Evolutionary conservation across 2,113 vertebrate genomes (phyloP).

Genomic region (Choloepus hoffmanni): DNA sequence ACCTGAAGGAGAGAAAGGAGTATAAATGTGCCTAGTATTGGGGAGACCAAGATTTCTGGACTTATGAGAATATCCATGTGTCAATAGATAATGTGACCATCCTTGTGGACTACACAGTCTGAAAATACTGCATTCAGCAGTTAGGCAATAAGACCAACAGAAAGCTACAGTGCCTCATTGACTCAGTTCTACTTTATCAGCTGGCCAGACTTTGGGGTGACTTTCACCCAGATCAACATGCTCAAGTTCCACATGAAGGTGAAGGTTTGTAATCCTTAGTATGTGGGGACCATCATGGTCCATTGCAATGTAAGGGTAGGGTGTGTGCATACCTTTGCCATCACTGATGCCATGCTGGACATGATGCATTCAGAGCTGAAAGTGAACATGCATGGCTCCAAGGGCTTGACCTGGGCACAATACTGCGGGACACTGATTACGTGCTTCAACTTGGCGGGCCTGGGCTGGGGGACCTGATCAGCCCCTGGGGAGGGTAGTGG

Average conservation of each 20-base stretch:
- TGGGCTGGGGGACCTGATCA: too few relatives aligned
- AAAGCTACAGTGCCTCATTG: conserved; percentile 96
- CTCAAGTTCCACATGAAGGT: conserved; percentile 99
- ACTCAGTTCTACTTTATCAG: conserved; percentile 99
- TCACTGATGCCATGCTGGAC: conserved; percentile 99
- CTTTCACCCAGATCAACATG: conserved; percentile 98
- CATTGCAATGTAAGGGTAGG: conserved; percentile 98
- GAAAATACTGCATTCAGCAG: conserved; percentile 99
- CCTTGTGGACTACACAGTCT: conserved; percentile 97
- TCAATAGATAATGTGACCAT: conserved; percentile 97
- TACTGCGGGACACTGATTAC: too few relatives aligned
- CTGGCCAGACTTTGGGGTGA: conserved; percentile 98
- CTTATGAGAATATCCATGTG: conserved; percentile 97
- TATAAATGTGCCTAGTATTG: conserved; percentile 99
- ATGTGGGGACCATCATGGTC: conserved; percentile 96
- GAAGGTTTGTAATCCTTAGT: conserved; percentile 95
- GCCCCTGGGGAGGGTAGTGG: too few relatives aligned
- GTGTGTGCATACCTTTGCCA: conserved; percentile 96
- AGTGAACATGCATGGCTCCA: conserved; percentile 97
- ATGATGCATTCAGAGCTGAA: conserved; percentile 98
- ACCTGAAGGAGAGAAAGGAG: conserved; percentile 99
- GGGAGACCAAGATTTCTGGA: conserved; percentile 99
- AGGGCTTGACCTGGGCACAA: conserved; percentile 97
- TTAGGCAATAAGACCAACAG: conserved; percentile 97
- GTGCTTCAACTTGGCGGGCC: too few relatives aligned